These are phyloP conservation scores for Diuraphis noxia DNA, from an alignment of 1,140 invertebrate genomes.

Conservation along the genomic window DNA sequence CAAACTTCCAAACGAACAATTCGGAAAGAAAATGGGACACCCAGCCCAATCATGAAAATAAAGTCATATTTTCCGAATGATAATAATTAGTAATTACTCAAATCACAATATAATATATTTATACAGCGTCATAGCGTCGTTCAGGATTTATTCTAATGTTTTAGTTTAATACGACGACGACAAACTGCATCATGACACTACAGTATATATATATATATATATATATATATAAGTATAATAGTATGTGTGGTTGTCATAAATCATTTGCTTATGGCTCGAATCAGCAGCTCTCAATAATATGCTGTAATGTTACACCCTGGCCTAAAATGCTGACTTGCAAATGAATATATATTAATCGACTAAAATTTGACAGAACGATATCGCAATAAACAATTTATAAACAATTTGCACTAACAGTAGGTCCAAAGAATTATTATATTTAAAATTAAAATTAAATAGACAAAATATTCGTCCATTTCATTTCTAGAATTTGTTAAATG, in stretches of 20 bases:
- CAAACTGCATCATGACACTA: neutral
- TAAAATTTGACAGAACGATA: neutral
- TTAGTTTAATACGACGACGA: neutral
- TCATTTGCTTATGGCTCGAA: neutral
- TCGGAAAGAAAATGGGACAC: neutral
- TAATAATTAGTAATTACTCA: neutral
- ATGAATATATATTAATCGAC: constrained; percentile 29
- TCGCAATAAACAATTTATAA: constrained; percentile 21
- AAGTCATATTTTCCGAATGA: neutral
- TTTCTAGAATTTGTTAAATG: neutral
- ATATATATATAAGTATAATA: no score
- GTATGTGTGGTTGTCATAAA: neutral
- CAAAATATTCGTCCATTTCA: neutral
- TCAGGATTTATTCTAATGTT: neutral
- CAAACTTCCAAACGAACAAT: neutral
- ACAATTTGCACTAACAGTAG: neutral
- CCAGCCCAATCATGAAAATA: neutral
- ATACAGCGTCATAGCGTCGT: neutral
- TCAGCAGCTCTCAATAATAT: neutral
- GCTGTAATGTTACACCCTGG: neutral
- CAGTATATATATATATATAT: neutral
- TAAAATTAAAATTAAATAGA: neutral
- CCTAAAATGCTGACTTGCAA: constrained; percentile 9
- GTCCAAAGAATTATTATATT: neutral
- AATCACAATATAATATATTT: neutral